Evolutionary conservation across 2,888 invertebrate genomes (phyloP).

Genomic region (Scelioninae gen. 2): DNA sequence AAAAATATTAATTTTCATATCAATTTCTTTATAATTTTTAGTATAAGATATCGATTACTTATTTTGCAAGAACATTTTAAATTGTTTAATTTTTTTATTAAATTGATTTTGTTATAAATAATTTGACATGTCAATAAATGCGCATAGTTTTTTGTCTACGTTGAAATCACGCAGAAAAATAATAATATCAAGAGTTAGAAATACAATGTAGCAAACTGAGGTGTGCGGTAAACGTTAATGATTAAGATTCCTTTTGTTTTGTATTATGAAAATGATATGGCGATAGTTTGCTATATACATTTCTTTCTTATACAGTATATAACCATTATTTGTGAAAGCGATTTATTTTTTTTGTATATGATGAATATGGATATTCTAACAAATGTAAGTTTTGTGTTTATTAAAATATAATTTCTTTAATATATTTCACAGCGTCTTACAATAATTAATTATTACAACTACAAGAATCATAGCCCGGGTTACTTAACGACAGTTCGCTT

Average conservation of each 20-base stretch:
- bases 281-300: slow-evolving; percentile 27
- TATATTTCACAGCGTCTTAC: slow-evolving; percentile 39
- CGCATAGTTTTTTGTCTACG: neutral
- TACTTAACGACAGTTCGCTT: too few species aligned
- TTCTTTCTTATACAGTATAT: slow-evolving; percentile 16
- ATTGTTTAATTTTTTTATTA: too few species aligned
- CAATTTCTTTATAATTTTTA: too few species aligned
- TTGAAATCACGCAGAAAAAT: neutral
- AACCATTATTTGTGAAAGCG: slow-evolving; percentile 31
- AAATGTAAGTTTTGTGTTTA: slow-evolving; percentile 50
- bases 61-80: too few species aligned
- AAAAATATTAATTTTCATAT: too few species aligned
- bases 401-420: slow-evolving; percentile 54
- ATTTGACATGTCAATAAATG: slow-evolving; percentile 1
- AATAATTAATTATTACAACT: slow-evolving; percentile 50
- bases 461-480: too few species aligned
- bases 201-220: slow-evolving; percentile 10
- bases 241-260: slow-evolving; percentile 18
- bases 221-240: slow-evolving; percentile 25
- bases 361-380: slow-evolving; percentile 45
- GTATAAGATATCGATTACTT: too few species aligned
- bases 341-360: slow-evolving; percentile 48
- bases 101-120: too few species aligned
- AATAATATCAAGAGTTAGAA: slow-evolving; percentile 9
- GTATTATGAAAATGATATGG: slow-evolving; percentile 12